Base-by-base conservation (phyloP, 2,113 vertebrate genomes). In the Progne subis region DNA sequence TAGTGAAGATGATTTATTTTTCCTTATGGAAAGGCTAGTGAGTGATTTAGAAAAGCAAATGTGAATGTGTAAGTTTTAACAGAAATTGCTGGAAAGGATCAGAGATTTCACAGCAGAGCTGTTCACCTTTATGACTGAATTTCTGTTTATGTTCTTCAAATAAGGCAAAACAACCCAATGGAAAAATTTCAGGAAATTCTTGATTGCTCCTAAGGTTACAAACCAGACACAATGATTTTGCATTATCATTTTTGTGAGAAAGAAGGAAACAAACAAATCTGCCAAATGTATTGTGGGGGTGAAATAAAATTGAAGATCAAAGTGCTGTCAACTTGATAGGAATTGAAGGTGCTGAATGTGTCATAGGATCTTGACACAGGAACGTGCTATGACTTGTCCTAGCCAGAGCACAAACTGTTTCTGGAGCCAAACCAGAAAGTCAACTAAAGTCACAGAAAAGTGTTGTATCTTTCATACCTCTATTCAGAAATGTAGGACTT, bases 131-230 rank as follows among this genome's bases (percentile, higher is more conserved):
- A 70, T 85, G 83, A 69, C 41, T 23, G 11, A 83, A 60, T 82
- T 82, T 72, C 74, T 95, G 82, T 91, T 86, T 96, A 70, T 92
- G n/a, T 90, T 75, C 94, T 96, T 96, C 86, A 90, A 97, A 92
- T 34, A 92, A 75, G 63, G 86, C 88, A 93, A 90, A 96, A 94
- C 87, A 96, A 93, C 75, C 70, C 0, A 0, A 52, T 65, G 77
- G 95, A 95, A 96, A 95, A 69, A 80, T 43, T 64, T 95, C 95
- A 96, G 91, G 85, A 96, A 91, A 69, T 77, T 93, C 92, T 96
- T 96, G 78, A 34, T 92, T 95, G 95, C 81, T 91, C 86, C 63
- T 69, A 90, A 82, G 77, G 87, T 92, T 84, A 88, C 95, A 96
- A 96, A 94, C 52, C 82, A 95, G 86, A 57, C 89, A 44, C 0